Percentiles rank a stretch among this genome's conserved stretches.
phyloP scores from a whole-genome alignment of 2,113 vertebrate species.

The Romanogobio albipinnatus region DNA sequence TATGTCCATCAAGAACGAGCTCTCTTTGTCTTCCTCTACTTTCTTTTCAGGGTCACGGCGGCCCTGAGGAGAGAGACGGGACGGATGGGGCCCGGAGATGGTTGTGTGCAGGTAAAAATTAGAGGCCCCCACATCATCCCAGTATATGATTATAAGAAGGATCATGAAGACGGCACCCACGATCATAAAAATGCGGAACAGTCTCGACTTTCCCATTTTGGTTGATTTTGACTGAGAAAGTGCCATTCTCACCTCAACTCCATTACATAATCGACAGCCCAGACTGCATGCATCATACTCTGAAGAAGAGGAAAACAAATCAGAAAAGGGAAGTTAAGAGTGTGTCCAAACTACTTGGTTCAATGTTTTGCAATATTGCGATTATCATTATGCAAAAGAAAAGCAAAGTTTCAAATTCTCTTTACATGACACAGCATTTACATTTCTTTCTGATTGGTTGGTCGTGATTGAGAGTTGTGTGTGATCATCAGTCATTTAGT shows the following conservation, averaged over 20 bases:
- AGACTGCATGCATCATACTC: slow-evolving; percentile 32
- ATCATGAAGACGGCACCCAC: slow-evolving; percentile 91
- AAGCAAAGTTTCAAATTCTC: neutral
- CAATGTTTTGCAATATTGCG: neutral
- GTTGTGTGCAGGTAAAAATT: slow-evolving; percentile 87
- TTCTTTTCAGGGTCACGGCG: slow-evolving; percentile 53
- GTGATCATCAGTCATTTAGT: neutral
- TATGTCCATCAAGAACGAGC: slow-evolving; percentile 77
- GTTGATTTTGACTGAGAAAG: slow-evolving; percentile 49
- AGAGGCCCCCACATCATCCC: slow-evolving; percentile 90
- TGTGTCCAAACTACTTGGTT: neutral
- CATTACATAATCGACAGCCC: slow-evolving; percentile 57
- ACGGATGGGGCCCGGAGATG: slow-evolving; percentile 79
- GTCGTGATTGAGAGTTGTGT: neutral
- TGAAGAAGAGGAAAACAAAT: neutral
- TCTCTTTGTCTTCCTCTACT: slow-evolving; percentile 30
- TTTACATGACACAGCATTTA: neutral
- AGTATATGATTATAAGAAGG: slow-evolving; percentile 95
- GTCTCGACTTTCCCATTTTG: slow-evolving; percentile 89
- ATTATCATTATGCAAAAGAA: neutral
- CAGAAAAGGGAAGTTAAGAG: neutral
- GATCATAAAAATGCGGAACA: slow-evolving; percentile 88
- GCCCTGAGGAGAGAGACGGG: slow-evolving; percentile 64
- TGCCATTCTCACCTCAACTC: slow-evolving; percentile 66
- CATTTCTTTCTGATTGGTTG: neutral